phyloP scores from a whole-genome alignment of 2,797 vertebrate species.

The Hemitrygon akajei region DNA sequence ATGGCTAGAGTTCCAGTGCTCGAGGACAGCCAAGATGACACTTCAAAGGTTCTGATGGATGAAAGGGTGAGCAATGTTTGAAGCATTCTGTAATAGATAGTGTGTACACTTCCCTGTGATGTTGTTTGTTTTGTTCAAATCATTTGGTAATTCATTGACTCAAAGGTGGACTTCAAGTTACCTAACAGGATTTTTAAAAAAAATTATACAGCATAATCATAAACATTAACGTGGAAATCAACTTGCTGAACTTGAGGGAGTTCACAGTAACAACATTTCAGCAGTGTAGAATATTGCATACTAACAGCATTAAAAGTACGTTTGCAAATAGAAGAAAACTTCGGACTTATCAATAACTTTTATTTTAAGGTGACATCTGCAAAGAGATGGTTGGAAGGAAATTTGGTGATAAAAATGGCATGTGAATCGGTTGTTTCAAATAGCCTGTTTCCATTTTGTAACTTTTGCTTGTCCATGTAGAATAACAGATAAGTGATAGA shows the following conservation, averaged over 20 bases:
- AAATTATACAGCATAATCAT: not conserved
- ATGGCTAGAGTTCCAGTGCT: slow-evolving; percentile 77
- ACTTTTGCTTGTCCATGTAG: not conserved
- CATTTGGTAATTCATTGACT: not conserved
- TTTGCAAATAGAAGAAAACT: slow-evolving; percentile 7
- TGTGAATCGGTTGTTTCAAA: not conserved
- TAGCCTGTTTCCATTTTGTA: not conserved
- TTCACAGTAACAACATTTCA: not conserved
- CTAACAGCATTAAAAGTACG: not conserved
- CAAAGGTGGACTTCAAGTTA: no score
- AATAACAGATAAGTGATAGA: not conserved
- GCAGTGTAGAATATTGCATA: not conserved
- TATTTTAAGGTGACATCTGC: not conserved
- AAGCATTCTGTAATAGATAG: not conserved
- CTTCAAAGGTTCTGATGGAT: slow-evolving; percentile 71
- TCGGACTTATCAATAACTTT: not conserved
- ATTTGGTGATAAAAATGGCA: not conserved
- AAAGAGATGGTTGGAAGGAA: not conserved
- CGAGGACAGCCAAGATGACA: slow-evolving; percentile 69
- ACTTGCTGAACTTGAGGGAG: not conserved
- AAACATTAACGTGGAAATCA: not conserved
- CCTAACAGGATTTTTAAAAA: no score
- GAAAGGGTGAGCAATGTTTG: slow-evolving; percentile 71
- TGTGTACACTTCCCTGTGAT: not conserved
- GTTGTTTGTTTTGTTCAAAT: not conserved